These are phyloP conservation scores for Sinella curviseta DNA, from an alignment of 1,140 invertebrate genomes.

Conservation along the genomic window DNA sequence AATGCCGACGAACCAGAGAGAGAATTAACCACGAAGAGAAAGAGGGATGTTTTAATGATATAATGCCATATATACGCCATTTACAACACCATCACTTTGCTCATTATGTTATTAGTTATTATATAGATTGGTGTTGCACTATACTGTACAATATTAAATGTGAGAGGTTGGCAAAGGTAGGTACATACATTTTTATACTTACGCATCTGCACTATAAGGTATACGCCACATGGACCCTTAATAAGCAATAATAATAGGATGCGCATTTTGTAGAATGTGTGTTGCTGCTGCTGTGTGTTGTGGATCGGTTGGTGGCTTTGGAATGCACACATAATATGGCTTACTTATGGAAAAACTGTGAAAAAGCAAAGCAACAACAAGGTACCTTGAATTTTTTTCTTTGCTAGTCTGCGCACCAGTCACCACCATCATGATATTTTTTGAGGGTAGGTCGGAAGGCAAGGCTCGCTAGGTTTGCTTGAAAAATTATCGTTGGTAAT, in stretches of 20 bases:
- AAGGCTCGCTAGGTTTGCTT: background rate
- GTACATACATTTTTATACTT: background rate
- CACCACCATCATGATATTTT: background rate
- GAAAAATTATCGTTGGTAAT: background rate
- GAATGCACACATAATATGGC: background rate
- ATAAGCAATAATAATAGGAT: background rate
- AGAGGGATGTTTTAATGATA: too few species aligned
- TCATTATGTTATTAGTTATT: background rate
- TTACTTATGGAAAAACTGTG: background rate
- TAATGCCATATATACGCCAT: background rate
- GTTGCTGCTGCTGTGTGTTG: too few species aligned
- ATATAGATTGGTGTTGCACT: too few species aligned
- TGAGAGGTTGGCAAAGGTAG: background rate
- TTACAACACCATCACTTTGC: background rate
- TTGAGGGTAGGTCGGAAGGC: constrained; percentile 17
- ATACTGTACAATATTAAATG: background rate
- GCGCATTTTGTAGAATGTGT: background rate
- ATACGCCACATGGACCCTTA: background rate
- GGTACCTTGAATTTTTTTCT: constrained; percentile 10
- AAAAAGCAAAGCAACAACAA: background rate
- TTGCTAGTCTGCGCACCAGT: background rate
- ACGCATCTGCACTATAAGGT: too few species aligned
- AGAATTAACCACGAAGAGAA: background rate
- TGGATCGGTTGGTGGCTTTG: too few species aligned
- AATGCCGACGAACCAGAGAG: background rate